phyloP scores from a whole-genome alignment of 2,113 vertebrate genomes.

The Orthonyx spaldingii region DNA sequence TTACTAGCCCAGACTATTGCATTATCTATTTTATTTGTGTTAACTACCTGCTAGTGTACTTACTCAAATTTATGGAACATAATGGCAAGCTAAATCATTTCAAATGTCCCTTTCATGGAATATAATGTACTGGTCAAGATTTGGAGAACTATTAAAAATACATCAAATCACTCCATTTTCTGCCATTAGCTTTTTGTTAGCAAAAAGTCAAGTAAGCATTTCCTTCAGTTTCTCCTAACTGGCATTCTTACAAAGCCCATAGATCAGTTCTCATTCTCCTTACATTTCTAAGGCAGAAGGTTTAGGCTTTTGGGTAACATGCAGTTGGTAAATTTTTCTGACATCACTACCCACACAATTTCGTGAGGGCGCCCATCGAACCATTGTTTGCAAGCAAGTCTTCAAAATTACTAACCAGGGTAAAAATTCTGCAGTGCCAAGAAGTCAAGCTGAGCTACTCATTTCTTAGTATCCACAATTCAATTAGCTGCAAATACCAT shows the following conservation, averaged over 20 bases:
- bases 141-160: slow-evolving; percentile 29
- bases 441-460: slow-evolving; percentile 39
- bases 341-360: slow-evolving; percentile 5
- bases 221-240: neutral
- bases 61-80: neutral
- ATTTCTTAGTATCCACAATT: slow-evolving; percentile 23
- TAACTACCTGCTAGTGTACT: neutral
- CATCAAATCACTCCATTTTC: neutral
- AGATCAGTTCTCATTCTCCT: neutral
- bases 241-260: neutral
- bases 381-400: slow-evolving; percentile 35
- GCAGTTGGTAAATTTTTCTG: slow-evolving; percentile 24
- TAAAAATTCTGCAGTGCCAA: slow-evolving; percentile 38
- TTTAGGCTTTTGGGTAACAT: neutral
- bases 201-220: neutral
- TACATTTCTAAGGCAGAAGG: neutral
- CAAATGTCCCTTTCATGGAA: neutral
- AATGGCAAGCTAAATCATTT: neutral
- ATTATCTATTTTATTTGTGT: neutral
- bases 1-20: neutral
- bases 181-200: neutral
- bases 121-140: neutral
- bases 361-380: neutral
- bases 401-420: slow-evolving; percentile 37
- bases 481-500: slow-evolving; percentile 41